Percentiles rank a stretch among this genome's conserved stretches.
phyloP scores from a whole-genome alignment of 2,888 invertebrate genomes.

The Tromatobia lineatoria region DNA sequence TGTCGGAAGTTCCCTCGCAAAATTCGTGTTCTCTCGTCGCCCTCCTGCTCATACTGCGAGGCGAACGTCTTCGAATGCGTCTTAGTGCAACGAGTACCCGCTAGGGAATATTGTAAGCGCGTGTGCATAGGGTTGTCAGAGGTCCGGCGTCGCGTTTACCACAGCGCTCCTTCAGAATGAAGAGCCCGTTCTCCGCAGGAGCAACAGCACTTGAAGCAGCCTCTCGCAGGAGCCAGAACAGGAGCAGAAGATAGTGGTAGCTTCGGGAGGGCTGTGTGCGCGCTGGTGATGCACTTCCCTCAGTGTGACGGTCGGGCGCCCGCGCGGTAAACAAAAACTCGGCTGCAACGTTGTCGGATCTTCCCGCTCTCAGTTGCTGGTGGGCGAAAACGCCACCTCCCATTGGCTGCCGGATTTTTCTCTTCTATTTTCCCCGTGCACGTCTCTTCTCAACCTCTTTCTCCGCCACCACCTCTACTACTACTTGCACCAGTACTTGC shows the following conservation, averaged over 20 bases:
- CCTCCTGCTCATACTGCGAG: conserved; percentile 39
- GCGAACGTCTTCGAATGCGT: conserved; percentile 14
- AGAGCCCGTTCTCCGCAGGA: not conserved
- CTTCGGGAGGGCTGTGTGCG: conserved; percentile 1
- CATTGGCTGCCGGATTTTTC: conserved; percentile 81
- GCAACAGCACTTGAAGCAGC: conserved; percentile 9
- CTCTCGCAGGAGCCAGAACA: conserved; percentile 44
- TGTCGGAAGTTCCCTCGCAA: conserved; percentile 21
- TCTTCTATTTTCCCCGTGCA: conserved; percentile 74
- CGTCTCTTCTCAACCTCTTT: conserved; percentile 45
- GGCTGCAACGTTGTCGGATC: conserved; percentile 84
- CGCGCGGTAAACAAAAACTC: conserved; percentile 84
- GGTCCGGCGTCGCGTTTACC: conserved; percentile 19
- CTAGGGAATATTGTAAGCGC: conserved; percentile 30
- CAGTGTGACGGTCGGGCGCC: conserved; percentile 59
- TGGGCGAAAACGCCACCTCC: conserved; percentile 66
- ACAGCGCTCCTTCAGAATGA: not conserved
- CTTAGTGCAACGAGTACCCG: conserved; percentile 21
- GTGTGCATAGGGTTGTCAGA: conserved; percentile 44
- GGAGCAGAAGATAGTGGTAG: conserved; percentile 47
- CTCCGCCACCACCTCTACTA: conserved; percentile 55
- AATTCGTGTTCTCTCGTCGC: conserved; percentile 29
- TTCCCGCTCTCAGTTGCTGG: conserved; percentile 78
- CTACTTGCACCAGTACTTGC: conserved; percentile 50
- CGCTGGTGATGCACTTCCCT: conserved; percentile 74